phyloP scores from a whole-genome alignment of 2,113 vertebrate species.

The Capricornis sumatraensis region DNA sequence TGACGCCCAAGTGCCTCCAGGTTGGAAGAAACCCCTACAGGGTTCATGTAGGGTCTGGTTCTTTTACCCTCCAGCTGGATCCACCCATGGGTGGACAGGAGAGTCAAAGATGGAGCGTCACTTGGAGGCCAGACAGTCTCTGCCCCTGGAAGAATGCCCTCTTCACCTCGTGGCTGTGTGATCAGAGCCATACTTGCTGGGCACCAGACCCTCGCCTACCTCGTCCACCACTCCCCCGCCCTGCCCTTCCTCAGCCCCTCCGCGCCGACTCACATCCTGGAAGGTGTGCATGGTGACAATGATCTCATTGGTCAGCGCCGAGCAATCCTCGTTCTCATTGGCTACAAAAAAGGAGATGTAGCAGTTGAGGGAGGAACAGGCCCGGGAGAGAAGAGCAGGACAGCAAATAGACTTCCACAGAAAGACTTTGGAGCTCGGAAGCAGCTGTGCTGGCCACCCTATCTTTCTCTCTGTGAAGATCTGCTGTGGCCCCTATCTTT shows the following conservation, averaged over 20 bases:
- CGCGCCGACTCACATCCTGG: slow-evolving; percentile 65
- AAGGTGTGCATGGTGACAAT: slow-evolving; percentile 75
- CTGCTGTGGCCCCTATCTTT: background rate
- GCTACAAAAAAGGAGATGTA: slow-evolving; percentile 30
- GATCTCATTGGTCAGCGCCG: slow-evolving; percentile 58
- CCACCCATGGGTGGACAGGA: background rate
- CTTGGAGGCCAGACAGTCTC: background rate
- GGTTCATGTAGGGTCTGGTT: background rate
- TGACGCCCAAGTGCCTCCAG: background rate
- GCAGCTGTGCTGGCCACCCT: background rate
- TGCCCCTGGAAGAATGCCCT: background rate
- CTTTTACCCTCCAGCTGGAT: background rate
- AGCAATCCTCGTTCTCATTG: slow-evolving; percentile 56
- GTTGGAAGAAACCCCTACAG: background rate
- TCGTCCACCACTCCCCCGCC: background rate
- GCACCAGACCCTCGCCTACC: background rate
- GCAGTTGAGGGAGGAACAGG: background rate
- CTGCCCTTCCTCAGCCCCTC: background rate
- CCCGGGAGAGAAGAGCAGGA: background rate
- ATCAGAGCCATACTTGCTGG: background rate
- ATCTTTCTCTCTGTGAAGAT: background rate
- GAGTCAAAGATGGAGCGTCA: too few relatives aligned
- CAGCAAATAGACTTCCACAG: background rate
- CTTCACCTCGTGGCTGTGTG: background rate
- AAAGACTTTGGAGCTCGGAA: background rate